Evolutionary conservation across 1,140 invertebrate species (phyloP).

Genomic region (Aphidius gifuensis): DNA sequence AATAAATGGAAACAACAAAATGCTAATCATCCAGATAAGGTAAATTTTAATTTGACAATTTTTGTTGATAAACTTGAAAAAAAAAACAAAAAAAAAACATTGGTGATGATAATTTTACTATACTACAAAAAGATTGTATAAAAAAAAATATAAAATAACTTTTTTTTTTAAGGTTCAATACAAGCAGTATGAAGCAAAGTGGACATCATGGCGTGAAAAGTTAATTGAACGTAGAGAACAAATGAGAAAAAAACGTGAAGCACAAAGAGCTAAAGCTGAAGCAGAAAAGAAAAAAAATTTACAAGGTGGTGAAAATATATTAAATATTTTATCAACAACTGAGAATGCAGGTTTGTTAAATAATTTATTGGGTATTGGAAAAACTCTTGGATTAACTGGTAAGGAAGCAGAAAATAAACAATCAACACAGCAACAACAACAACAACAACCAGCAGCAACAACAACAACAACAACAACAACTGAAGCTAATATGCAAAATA

Average conservation of each 20-base stretch:
- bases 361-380: conserved; percentile 51
- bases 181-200: conserved; percentile 77
- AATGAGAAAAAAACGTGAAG: conserved; percentile 69
- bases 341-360: conserved; percentile 53
- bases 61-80: neutral
- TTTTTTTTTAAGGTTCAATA: conserved; percentile 61
- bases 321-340: conserved; percentile 50
- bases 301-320: conserved; percentile 50
- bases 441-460: conserved; percentile 19
- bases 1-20: conserved; percentile 82
- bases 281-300: conserved; percentile 42
- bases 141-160: neutral
- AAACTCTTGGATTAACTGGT: conserved; percentile 48
- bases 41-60: conserved; percentile 37
- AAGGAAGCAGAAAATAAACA: conserved; percentile 35
- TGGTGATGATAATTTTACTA: neutral
- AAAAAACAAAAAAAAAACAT: conserved; percentile 5
- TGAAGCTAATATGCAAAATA: conserved; percentile 26
- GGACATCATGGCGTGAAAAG: conserved; percentile 74
- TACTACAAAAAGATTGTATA: too few species aligned
- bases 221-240: conserved; percentile 73
- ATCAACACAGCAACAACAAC: conserved; percentile 8
- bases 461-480: conserved; percentile 15
- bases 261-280: conserved; percentile 43
- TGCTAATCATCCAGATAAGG: conserved; percentile 79